Base-by-base conservation (phyloP, 2,888 invertebrate species). In the Nineta flava region DNA sequence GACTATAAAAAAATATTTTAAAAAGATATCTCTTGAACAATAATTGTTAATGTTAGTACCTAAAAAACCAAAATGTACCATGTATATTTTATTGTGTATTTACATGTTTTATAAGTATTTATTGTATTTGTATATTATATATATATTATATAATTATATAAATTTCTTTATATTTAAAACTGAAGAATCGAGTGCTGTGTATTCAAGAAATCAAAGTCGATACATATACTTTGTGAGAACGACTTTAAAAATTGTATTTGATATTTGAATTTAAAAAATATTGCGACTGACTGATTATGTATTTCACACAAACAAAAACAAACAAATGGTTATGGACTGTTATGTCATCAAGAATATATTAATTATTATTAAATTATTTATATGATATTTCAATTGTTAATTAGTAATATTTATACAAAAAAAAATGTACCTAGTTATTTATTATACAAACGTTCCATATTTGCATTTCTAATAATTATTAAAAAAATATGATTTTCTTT, bases 361-460 rank as follows among this genome's bases (percentile, higher is more conserved):
- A 42, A 42, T 17, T 17, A 41, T 16, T 16, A 15, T 15, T 17
- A 43, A 43, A 43, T 43, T 44, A 44, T 44, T 21, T 44, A 26
- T 38, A 38, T 38, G 15, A 38, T 15, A 38, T 38, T 38, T 38
- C 44, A 17, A 44, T 44, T 44, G 44, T 44, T 44, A 26, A 44
- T 44, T 44, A 44, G 44, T 21, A 35, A 26, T 34, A 34, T 47
- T 35, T 16, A 34, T n/a, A 47, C 35, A 35, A 35, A 26, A 26
- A 19, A 19, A 26, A 35, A 47, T 47, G 47, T 47, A 47, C 26
- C 21, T 47, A 47, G 49, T 50, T 42, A 50, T 53, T 53, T 51
- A 50, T 51, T 50, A 52, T 53, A 53, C 51, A 53, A 45, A 53
- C 52, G 55, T 55, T 55, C 53, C 53, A 54, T 55, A 54, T 55